Percentiles rank a stretch among this genome's conserved stretches.
phyloP scores from a whole-genome alignment of 53 echinoderm and acorn worm genomes.

The Hippasteria phrygiana region DNA sequence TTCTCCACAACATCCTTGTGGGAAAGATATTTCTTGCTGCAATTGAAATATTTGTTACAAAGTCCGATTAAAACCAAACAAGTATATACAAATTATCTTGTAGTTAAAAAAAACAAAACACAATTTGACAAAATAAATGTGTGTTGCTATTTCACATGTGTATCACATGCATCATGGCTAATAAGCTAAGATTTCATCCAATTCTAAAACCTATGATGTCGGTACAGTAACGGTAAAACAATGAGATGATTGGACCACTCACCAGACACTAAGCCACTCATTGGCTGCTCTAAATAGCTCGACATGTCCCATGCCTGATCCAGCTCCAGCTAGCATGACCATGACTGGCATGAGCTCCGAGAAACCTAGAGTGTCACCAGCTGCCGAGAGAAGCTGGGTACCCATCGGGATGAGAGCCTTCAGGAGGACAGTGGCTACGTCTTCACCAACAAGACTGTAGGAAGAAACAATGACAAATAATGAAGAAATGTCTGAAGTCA shows the following conservation, averaged over 20 bases:
- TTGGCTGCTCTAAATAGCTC: constrained; percentile 87
- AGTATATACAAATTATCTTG: too few relatives aligned
- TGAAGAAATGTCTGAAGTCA: too few relatives aligned
- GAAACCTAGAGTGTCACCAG: constrained; percentile 80
- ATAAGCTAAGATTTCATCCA: too few relatives aligned
- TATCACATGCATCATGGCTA: too few relatives aligned
- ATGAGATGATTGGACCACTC: not conserved
- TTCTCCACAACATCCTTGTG: constrained; percentile 92
- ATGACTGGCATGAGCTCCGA: constrained; percentile 97
- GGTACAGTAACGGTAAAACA: not conserved
- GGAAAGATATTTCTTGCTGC: constrained; percentile 86
- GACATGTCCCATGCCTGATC: constrained; percentile 84
- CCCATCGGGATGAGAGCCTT: constrained; percentile 92
- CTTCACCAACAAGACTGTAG: constrained; percentile 81
- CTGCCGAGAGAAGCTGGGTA: constrained; percentile 82
- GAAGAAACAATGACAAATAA: too few relatives aligned
- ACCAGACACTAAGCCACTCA: constrained; percentile 93
- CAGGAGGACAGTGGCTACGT: constrained; percentile 83
- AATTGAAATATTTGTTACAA: not conserved
- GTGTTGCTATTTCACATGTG: too few relatives aligned
- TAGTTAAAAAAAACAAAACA: not conserved
- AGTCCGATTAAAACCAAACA: not conserved
- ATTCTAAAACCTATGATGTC: too few relatives aligned
- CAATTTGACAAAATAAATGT: too few relatives aligned
- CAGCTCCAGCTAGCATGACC: constrained; percentile 92